These are phyloP conservation scores for Acleris sparsana DNA, from an alignment of 2,888 invertebrate genomes.

Conservation along the genomic window DNA sequence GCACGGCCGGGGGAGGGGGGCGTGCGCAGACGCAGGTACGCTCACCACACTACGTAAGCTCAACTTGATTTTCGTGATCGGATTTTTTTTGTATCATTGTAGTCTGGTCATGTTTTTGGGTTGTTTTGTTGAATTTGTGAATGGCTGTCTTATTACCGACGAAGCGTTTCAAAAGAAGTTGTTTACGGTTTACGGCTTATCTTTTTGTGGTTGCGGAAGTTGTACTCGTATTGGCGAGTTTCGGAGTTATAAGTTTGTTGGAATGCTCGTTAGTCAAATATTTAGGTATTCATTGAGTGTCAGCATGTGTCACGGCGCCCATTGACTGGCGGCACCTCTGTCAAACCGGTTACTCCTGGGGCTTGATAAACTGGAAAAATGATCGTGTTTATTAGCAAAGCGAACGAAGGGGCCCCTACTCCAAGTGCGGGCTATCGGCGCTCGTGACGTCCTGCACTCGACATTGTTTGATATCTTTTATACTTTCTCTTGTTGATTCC, in stretches of 20 bases:
- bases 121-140: constrained; percentile 79
- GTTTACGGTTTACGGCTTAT: constrained; percentile 47
- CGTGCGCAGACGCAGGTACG: constrained; percentile 70
- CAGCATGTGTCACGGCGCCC: constrained; percentile 57
- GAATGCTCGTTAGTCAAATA: constrained; percentile 24
- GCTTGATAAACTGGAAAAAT: constrained; percentile 71
- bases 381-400: constrained; percentile 48
- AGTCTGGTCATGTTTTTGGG: constrained; percentile 75
- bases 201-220: constrained; percentile 44
- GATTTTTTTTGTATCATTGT: constrained; percentile 70
- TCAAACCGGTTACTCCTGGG: constrained; percentile 68
- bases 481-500: constrained; percentile 34
- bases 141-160: constrained; percentile 56
- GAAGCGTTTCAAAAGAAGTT: constrained; percentile 52
- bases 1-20: constrained; percentile 39
- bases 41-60: constrained; percentile 70
- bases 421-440: constrained; percentile 3
- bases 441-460: constrained; percentile 23
- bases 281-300: constrained; percentile 48
- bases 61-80: constrained; percentile 78
- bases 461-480: constrained; percentile 31
- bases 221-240: constrained; percentile 1
- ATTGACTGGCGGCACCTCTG: constrained; percentile 72
- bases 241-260: not conserved
- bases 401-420: constrained; percentile 25